Base-by-base conservation (phyloP, 1,140 invertebrate species). In the Leptinotarsa undecemlineata region DNA sequence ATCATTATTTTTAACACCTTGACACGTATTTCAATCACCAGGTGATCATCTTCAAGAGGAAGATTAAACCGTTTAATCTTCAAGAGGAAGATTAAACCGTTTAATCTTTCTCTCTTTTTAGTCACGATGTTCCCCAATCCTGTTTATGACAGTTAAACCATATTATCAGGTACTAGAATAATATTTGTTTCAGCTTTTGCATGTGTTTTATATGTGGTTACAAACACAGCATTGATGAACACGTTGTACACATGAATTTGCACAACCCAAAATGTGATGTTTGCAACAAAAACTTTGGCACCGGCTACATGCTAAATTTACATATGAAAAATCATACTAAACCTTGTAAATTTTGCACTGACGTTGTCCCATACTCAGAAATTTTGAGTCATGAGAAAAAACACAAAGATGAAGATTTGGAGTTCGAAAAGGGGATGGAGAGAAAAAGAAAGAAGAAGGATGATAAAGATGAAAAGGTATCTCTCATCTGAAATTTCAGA, bases 191-290 rank as follows among this genome's bases (percentile, higher is more conserved):
- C 5, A 71, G 69, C 6, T n/a, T 33, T 15, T 71, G 57, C 57
- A 71, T 61, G 20, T 71, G 69, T 61, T 71, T 23, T 8, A 71
- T 71, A 57, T 71, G 69, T 20, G 57, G 57, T 47, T 23, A 15
- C 6, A 71, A 61, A 17, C 69, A 71, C n/a, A n/a, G 17, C 5
- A 17, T 62, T 20, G n/a, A 62, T 20, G 69, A 71, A 21, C 69
- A 71, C 23, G 57, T 71, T 15, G 14, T 17, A 17, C 69, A 71
- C 23, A 71, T 71, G 48, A 71, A 62, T 19, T 21, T 51, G 3
- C 69, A 71, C 23, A 6, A 23, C 4, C 6, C 69, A 17, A 23
- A 21, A 26, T 71, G 69, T 42, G 5, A 13, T 13, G 21, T 57
- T 21, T 71, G 69, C n/a, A 21, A 23, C 8, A 33, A n/a, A 15